phyloP scores from a whole-genome alignment of 2,113 vertebrate species.

The Daubentonia madagascariensis region DNA sequence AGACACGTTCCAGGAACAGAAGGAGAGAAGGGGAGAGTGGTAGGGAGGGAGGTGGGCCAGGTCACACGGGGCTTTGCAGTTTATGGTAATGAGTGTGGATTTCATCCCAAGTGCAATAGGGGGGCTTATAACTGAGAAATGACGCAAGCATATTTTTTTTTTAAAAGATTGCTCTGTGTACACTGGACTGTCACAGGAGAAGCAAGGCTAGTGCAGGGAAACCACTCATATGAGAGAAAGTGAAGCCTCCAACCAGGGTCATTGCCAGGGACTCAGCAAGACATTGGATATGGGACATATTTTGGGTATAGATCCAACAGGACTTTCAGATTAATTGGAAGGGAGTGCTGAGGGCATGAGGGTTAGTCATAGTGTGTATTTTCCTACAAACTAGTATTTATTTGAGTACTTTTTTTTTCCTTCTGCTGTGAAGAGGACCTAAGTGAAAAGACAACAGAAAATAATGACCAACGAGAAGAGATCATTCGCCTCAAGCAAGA shows the following conservation, averaged over 20 bases:
- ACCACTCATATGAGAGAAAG: background rate
- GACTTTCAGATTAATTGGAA: background rate
- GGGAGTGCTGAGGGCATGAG: background rate
- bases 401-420: constrained; percentile 2
- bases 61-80: background rate
- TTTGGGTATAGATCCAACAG: background rate
- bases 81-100: background rate
- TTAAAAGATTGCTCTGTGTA: background rate
- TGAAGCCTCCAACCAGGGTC: background rate
- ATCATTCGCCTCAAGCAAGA: constrained; percentile 91
- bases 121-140: background rate
- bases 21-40: background rate
- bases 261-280: background rate
- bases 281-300: too few relatives aligned
- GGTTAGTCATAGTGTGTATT: background rate
- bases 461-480: constrained; percentile 89
- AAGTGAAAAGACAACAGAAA: constrained; percentile 88
- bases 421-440: constrained; percentile 85
- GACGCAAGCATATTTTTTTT: background rate
- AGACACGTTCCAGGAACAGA: background rate
- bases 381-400: background rate
- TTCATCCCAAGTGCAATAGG: background rate
- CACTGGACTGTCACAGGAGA: background rate
- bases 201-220: background rate
- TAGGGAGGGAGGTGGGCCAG: background rate